Evolutionary conservation across 1,140 invertebrate genomes (phyloP).

Genomic region (Penaeus vannamei): DNA sequence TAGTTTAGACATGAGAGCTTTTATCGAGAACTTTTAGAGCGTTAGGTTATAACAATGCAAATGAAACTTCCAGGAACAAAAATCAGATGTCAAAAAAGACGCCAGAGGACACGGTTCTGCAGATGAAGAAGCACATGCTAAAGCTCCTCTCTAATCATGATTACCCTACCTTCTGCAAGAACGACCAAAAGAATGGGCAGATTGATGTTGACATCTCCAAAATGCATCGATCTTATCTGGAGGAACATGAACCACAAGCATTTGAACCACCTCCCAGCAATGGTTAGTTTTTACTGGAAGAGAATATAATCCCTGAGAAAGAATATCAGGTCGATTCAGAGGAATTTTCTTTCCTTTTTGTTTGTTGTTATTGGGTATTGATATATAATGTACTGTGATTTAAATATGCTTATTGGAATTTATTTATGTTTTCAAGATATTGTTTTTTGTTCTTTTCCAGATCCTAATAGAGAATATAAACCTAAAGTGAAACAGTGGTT

Average conservation of each 20-base stretch:
- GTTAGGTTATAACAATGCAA: not conserved
- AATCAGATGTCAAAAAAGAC: constrained; percentile 63
- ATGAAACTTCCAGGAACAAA: constrained; percentile 47
- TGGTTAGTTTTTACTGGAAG: constrained; percentile 11
- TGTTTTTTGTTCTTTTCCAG: constrained; percentile 1
- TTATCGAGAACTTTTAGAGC: too few relatives aligned
- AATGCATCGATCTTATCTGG: constrained; percentile 60
- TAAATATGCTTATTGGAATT: not conserved
- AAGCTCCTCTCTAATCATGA: constrained; percentile 56
- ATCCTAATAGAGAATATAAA: constrained; percentile 61
- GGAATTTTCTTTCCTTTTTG: not conserved
- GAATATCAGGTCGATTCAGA: too few relatives aligned
- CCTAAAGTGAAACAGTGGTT: constrained; percentile 64
- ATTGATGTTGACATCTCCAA: constrained; percentile 62
- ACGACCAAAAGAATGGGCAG: constrained; percentile 56
- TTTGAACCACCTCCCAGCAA: constrained; percentile 55
- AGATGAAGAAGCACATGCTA: constrained; percentile 64
- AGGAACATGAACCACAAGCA: constrained; percentile 63
- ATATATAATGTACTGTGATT: not conserved
- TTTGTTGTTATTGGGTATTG: not conserved
- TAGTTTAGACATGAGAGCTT: too few relatives aligned
- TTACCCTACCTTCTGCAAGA: constrained; percentile 58
- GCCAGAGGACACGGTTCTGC: constrained; percentile 60
- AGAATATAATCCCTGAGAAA: too few relatives aligned
- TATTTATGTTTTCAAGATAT: not conserved